These are phyloP conservation scores for Colistium nudipinnis DNA, from an alignment of 2,113 vertebrate species.

Conservation along the genomic window DNA sequence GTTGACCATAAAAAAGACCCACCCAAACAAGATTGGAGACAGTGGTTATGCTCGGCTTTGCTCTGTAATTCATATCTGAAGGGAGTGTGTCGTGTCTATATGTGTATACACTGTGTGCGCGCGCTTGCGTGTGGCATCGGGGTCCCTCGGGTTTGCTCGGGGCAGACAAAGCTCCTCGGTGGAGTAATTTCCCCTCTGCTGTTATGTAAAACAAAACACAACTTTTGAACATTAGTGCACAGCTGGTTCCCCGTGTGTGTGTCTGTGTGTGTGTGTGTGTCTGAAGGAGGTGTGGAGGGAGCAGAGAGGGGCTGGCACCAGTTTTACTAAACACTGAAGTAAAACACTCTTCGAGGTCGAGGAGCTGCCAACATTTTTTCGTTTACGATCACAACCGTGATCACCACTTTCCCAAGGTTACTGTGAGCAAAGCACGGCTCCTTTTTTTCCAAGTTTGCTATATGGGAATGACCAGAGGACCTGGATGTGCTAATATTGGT, in stretches of 20 bases:
- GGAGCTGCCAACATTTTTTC: background rate
- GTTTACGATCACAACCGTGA: background rate
- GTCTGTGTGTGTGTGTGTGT: background rate
- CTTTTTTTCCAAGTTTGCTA: background rate
- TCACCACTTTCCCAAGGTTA: background rate
- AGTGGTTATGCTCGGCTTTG: conserved; percentile 62
- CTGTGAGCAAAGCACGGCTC: background rate
- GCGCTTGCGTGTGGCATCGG: conserved; percentile 28
- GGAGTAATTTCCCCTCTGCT: conserved; percentile 4
- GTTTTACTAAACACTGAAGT: background rate
- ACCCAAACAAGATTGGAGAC: conserved; percentile 77
- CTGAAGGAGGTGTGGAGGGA: background rate
- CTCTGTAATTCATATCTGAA: conserved; percentile 73
- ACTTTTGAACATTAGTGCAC: background rate
- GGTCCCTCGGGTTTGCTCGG: conserved; percentile 37
- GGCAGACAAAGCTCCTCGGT: conserved; percentile 9
- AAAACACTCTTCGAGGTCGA: background rate
- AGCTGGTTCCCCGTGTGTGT: background rate
- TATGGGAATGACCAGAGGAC: background rate
- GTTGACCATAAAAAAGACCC: conserved; percentile 75
- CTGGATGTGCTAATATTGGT: background rate
- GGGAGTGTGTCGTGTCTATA: conserved; percentile 21
- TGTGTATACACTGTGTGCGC: background rate
- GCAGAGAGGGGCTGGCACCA: background rate
- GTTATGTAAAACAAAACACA: conserved; percentile 1